A percentile compares a stretch with the other conserved stretches of the same genome.
phyloP scores from a whole-genome alignment of 2,113 vertebrate species.

The Colinus virginianus region DNA sequence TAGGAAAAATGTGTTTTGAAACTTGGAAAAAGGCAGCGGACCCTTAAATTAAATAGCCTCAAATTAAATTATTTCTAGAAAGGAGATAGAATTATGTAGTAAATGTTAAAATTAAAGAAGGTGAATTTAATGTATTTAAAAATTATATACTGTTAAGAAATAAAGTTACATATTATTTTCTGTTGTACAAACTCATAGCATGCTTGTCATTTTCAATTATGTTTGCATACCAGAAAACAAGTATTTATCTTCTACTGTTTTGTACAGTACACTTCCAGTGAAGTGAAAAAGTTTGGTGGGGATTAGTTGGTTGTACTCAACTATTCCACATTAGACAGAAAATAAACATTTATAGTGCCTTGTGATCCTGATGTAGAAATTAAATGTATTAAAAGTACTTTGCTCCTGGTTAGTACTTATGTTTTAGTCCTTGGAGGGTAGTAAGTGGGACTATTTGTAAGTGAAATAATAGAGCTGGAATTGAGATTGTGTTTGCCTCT shows the following conservation, averaged over 20 bases:
- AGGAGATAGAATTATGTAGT: neutral
- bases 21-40: neutral
- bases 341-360: neutral
- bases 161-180: neutral
- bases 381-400: neutral
- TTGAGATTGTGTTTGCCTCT: neutral
- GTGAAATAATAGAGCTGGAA: neutral
- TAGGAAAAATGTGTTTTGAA: neutral
- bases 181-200: neutral
- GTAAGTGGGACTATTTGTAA: neutral
- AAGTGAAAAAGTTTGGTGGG: neutral
- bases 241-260: neutral
- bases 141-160: rapidly evolving
- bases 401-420: neutral
- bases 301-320: neutral
- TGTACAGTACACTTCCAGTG: neutral
- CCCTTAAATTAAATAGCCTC: neutral
- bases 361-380: constrained; percentile 7
- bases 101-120: constrained; percentile 1
- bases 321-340: neutral
- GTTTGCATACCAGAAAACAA: neutral
- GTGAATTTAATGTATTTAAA: neutral
- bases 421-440: neutral
- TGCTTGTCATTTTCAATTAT: neutral
- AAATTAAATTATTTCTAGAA: neutral